A percentile compares a stretch with the other conserved stretches of the same genome.
phyloP scores from a whole-genome alignment of 2,888 invertebrate genomes.

The Napeogenes inachia region DNA sequence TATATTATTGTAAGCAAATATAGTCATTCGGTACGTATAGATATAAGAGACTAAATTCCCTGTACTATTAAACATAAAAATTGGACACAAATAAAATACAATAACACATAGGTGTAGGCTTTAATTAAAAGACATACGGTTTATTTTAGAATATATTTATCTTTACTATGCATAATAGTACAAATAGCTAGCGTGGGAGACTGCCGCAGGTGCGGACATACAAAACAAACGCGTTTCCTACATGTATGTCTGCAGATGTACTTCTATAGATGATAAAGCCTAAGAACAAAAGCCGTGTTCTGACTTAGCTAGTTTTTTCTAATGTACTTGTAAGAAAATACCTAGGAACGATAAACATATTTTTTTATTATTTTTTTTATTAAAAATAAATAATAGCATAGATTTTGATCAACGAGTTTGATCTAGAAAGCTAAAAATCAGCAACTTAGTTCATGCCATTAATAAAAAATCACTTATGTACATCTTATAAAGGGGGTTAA shows the following conservation, averaged over 20 bases:
- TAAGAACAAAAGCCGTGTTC: conserved; percentile 2
- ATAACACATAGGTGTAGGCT: not conserved
- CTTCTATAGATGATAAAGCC: conserved; percentile 40
- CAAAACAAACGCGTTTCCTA: conserved; percentile 55
- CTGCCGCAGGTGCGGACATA: conserved; percentile 62
- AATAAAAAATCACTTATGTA: too few species aligned
- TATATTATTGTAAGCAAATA: not conserved
- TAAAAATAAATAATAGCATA: too few species aligned
- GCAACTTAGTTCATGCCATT: too few species aligned
- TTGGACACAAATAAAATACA: conserved; percentile 5
- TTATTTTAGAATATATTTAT: conserved; percentile 11
- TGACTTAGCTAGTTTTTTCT: too few species aligned
- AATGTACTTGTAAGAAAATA: too few species aligned
- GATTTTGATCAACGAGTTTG: too few species aligned
- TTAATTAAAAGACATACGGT: conserved; percentile 9
- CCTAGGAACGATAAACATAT: too few species aligned
- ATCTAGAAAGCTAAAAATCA: too few species aligned
- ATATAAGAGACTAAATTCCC: conserved; percentile 5
- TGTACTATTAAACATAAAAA: conserved; percentile 1
- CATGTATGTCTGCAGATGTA: conserved; percentile 56
- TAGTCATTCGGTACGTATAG: not conserved
- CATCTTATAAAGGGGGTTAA: too few species aligned
- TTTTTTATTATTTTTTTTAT: too few species aligned
- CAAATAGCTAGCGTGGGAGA: conserved; percentile 63
- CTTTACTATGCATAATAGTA: conserved; percentile 20